Percentiles rank a stretch among this genome's conserved stretches.
Conservation (phyloP, 2,113 vertebrate species). For the Burhinus oedicnemus region DNA sequence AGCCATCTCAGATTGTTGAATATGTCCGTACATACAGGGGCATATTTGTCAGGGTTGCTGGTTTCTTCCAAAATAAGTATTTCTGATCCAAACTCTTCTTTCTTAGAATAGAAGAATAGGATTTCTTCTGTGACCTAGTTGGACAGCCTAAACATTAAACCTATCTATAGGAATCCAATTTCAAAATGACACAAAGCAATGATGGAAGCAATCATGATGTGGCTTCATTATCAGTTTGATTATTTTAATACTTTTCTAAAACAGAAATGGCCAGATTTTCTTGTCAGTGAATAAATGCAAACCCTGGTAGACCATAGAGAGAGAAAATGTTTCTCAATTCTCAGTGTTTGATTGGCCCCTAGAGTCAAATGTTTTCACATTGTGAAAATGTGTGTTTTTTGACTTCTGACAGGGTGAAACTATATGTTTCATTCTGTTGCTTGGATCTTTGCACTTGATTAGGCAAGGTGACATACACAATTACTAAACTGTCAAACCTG, state of each 20-base stretch:
- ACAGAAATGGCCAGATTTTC: neutral
- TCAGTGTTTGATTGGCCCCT: neutral
- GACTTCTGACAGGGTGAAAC: neutral
- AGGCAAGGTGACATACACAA: neutral
- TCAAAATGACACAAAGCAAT: neutral
- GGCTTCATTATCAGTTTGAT: neutral
- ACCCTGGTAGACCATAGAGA: neutral
- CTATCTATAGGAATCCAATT: neutral
- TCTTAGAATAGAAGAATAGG: neutral
- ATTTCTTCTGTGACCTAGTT: neutral
- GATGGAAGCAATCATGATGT: neutral
- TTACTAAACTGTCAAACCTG: neutral
- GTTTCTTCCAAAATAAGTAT: neutral
- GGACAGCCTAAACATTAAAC: neutral
- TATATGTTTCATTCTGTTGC: neutral
- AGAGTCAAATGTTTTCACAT: neutral
- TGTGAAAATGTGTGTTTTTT: neutral
- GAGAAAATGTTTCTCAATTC: neutral
- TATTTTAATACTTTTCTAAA: neutral
- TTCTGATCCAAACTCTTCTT: neutral
- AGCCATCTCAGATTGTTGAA: neutral
- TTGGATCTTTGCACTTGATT: neutral
- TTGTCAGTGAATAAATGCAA: neutral
- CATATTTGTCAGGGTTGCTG: neutral
- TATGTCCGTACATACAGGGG: neutral